Percentiles rank a stretch among this genome's conserved stretches.
phyloP scores from a whole-genome alignment of 2,888 invertebrate genomes.

The Mycalesis mineus region DNA sequence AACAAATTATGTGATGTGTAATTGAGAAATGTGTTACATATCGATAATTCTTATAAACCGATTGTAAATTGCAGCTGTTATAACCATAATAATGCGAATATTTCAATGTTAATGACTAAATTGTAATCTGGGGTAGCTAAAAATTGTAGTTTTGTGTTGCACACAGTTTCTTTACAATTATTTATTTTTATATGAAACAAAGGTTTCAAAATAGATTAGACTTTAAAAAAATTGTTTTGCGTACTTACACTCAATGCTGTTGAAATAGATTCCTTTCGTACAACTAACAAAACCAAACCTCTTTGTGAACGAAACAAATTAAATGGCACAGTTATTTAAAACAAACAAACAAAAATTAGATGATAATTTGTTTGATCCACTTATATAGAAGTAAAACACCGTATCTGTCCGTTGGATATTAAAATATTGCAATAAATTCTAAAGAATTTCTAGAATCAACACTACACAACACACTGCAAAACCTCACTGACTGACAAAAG shows the following conservation, averaged over 20 bases:
- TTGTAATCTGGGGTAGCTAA: not conserved
- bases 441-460: conserved; percentile 39
- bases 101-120: not conserved
- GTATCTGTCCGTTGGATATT: conserved; percentile 25
- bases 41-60: no score
- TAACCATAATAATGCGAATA: not conserved
- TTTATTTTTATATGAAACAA: not conserved
- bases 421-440: conserved; percentile 47
- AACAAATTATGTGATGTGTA: no score
- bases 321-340: conserved; percentile 28
- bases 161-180: not conserved
- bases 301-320: conserved; percentile 63
- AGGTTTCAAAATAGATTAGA: not conserved
- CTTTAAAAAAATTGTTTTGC: not conserved
- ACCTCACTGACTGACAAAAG: conserved; percentile 40
- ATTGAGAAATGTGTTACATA: no score
- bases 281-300: conserved; percentile 41
- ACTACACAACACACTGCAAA: conserved; percentile 49
- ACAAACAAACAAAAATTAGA: conserved; percentile 10
- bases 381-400: conserved; percentile 12
- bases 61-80: no score
- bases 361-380: conserved; percentile 10
- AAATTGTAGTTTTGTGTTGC: not conserved
- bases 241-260: conserved; percentile 47
- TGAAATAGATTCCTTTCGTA: conserved; percentile 35